Percentiles rank a stretch among this genome's conserved stretches.
These are phyloP conservation scores for Casuarius casuarius DNA, from an alignment of 2,113 vertebrate genomes.

Conservation along the genomic window DNA sequence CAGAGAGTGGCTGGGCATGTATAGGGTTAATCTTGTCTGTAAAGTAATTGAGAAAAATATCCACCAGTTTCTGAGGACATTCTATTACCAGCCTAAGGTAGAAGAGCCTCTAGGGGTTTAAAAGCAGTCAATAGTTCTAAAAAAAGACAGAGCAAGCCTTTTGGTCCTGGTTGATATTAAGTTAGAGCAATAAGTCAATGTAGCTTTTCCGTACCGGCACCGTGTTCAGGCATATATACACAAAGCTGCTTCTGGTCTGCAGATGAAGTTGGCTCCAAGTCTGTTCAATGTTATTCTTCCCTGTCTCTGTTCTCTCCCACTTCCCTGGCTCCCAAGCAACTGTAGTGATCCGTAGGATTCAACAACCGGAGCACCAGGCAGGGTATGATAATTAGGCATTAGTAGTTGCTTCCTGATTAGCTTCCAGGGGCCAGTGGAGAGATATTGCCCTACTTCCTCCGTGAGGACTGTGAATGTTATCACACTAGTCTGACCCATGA, in stretches of 20 bases:
- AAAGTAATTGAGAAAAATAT: constrained; percentile 36
- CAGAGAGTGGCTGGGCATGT: background rate
- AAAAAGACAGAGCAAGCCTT: background rate
- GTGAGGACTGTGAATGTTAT: background rate
- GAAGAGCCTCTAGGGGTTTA: constrained; percentile 21
- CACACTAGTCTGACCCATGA: background rate
- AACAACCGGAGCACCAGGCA: background rate
- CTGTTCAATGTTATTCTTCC: background rate
- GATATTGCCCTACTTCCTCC: background rate
- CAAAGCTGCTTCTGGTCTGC: background rate
- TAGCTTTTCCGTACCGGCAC: background rate
- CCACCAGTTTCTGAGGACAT: background rate
- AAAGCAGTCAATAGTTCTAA: constrained; percentile 43
- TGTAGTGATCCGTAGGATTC: background rate
- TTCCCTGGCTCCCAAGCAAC: background rate
- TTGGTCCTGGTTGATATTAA: background rate
- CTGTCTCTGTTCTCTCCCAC: background rate
- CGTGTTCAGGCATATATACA: background rate
- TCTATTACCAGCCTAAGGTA: background rate
- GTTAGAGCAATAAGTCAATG: constrained; percentile 5
- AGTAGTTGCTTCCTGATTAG: background rate
- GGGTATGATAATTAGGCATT: background rate
- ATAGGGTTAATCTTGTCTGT: background rate
- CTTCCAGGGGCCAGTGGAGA: fast-evolving
- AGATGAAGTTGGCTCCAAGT: background rate